Base-by-base conservation (phyloP, 2,113 vertebrate species). In the Vireo altiloquus region DNA sequence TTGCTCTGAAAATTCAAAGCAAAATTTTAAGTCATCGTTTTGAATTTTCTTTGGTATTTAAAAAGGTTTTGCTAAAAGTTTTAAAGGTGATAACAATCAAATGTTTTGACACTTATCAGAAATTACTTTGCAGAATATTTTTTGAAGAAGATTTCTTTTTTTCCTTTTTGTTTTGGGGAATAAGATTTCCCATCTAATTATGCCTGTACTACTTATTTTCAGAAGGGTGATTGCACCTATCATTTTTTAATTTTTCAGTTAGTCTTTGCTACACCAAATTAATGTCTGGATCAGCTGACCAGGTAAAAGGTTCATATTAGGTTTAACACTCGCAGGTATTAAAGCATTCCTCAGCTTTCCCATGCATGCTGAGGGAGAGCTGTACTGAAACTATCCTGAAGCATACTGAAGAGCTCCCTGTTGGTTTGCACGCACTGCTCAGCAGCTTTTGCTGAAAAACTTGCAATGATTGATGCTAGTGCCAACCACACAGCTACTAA, bases 401-500 rank as follows among this genome's bases (percentile, higher is more conserved):
- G n/a, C 31, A 27, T 23, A 17, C 33, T 23, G 56, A 57, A 69
- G 82, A 37, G 11, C 54, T 87, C 27, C 16, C 10, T 92, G 22
- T 40, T 56, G 19, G 11, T 91, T 95, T 87, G 49, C 53, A 60
- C 6, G n/a, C 10, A 23, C 33, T 21, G 8, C 14, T 87, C 46
- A 25, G 49, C 72, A 72, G 57, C 31, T 90, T 69, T 31, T 63
- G 59, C 46, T 70, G 66, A 83, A 94, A 74, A 93, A 60, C 21
- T 40, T 72, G 22, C 12, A 54, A 9, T 68, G 52, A 90, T 33
- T 83, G 28, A n/a, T 76, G 68, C 90, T 90, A 89, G 60, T 87
- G 59, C 33, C 72, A 97, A n/a, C 42, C 77, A 22, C 80, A 64
- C 59, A 39, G 20, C 60, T 89, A 82, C 75, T 90, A 72, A 79